A percentile compares a stretch with the other conserved stretches of the same genome.
Evolutionary conservation across 2,797 vertebrate species (phyloP).

Genomic region (Sternotherus odoratus): DNA sequence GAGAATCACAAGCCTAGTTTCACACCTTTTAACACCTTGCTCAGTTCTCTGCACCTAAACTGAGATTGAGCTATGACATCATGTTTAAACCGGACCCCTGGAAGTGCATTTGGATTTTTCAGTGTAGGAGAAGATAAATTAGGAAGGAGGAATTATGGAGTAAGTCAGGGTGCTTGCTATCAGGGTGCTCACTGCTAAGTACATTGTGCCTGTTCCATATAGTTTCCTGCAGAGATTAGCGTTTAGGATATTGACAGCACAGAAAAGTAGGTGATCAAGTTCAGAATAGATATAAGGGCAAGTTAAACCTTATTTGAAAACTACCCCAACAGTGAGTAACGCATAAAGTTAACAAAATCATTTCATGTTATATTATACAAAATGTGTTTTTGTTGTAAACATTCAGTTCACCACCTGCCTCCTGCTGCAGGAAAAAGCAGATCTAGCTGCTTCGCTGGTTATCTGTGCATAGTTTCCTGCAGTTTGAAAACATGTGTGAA

Average conservation of each 20-base stretch:
- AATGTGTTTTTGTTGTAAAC: neutral
- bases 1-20: neutral
- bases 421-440: neutral
- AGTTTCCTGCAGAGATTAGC: neutral
- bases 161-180: neutral
- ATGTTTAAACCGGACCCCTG: neutral
- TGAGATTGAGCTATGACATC: neutral
- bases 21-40: neutral
- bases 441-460: neutral
- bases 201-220: neutral
- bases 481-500: neutral
- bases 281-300: neutral
- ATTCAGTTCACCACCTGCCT: rapidly evolving
- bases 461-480: neutral
- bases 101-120: neutral
- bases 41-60: neutral
- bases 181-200: neutral
- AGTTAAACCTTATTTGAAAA: neutral
- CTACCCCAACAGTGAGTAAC: neutral
- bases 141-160: neutral
- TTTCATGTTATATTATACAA: neutral
- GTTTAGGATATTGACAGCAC: neutral
- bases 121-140: neutral
- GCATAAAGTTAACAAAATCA: neutral
- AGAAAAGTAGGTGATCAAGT: neutral